Evolutionary conservation across 2,888 invertebrate genomes (phyloP), one percentile per base, ranked within the genome.

Genomic region (Drosophila algonquin): DNA sequence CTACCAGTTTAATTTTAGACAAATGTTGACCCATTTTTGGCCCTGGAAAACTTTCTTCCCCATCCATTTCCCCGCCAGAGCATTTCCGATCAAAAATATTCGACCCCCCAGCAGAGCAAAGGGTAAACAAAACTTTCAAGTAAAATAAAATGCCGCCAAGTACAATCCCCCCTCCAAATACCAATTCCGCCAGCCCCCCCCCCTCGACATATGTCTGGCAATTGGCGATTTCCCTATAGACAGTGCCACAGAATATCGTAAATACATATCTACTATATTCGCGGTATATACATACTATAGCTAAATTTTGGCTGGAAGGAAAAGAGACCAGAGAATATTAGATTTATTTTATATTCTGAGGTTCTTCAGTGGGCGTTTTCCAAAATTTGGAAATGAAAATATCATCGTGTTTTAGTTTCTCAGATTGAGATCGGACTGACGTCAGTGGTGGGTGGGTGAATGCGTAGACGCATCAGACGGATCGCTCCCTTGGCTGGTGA

Each of bases 301-400:
- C 1, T 1, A 40, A n/a, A 14, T 68, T 63, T 63, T 55, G 40
- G 77, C 83, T 79, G 79, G 88, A 88, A 50, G 51, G 48, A 16
- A 52, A 55, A 21, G 9, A 21, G 27, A 18, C 32, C 12, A 61
- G 46, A 0, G 40, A 40, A 40, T 40, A 40, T 40, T 65, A 60
- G 67, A 57, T 58, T 27, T 53, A 56, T 27, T 58, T 56, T 45
- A 63, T 53, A 50, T 30, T 59, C 62, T 61, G 63, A 61, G 67
- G 61, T 5, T 67, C 32, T 58, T 3, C 21, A 21, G 76, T 88
- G 88, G 83, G 83, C 86, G 88, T 76, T 73, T 81, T 84, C 79
- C 73, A 81, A 71, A 80, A 62, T 52, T 53, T 44, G 48, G 14
- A 54, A 67, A 35, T 45, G 54, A 72, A 46, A 73, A 57, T 48